Percentiles rank a stretch among this genome's conserved stretches.
Evolutionary conservation across 1,140 invertebrate species (phyloP).

Genomic region (Forficula auricularia): DNA sequence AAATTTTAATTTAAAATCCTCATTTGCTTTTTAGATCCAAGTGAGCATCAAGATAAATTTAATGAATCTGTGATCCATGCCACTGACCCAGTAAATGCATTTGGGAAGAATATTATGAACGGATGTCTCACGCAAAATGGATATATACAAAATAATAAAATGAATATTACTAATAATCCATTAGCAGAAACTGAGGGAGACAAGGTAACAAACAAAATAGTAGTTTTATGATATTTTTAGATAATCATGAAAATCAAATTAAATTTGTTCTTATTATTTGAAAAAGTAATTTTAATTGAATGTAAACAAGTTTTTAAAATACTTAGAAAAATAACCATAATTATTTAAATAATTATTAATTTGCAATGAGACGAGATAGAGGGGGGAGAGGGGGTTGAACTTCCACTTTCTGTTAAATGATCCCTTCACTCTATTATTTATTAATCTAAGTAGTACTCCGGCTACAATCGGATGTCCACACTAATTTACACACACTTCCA

Average conservation of each 20-base stretch:
- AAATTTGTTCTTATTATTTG: not conserved
- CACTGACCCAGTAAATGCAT: slow-evolving; percentile 9
- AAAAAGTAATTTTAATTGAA: not conserved
- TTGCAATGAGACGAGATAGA: no score
- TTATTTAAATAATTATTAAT: no score
- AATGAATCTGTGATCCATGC: slow-evolving; percentile 6
- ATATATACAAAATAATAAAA: slow-evolving; percentile 27
- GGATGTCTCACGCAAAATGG: slow-evolving; percentile 30
- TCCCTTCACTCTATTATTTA: no score
- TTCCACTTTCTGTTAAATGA: no score
- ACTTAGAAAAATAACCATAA: no score
- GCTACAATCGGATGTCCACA: no score
- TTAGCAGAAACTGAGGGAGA: slow-evolving; percentile 43
- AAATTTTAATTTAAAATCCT: not conserved
- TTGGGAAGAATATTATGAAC: slow-evolving; percentile 21
- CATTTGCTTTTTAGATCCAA: slow-evolving; percentile 1
- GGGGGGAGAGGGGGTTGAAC: no score
- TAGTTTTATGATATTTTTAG: not conserved
- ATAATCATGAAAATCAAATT: not conserved
- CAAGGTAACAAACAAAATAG: slow-evolving; percentile 20
- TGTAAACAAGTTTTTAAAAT: not conserved
- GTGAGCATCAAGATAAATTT: slow-evolving; percentile 2
- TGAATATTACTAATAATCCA: slow-evolving; percentile 53
- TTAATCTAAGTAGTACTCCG: no score
- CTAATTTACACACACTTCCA: no score